A percentile compares a stretch with the other conserved stretches of the same genome.
These are phyloP conservation scores for Lamellibrachia luymesi DNA, from an alignment of 1,140 invertebrate genomes.

Conservation along the genomic window DNA sequence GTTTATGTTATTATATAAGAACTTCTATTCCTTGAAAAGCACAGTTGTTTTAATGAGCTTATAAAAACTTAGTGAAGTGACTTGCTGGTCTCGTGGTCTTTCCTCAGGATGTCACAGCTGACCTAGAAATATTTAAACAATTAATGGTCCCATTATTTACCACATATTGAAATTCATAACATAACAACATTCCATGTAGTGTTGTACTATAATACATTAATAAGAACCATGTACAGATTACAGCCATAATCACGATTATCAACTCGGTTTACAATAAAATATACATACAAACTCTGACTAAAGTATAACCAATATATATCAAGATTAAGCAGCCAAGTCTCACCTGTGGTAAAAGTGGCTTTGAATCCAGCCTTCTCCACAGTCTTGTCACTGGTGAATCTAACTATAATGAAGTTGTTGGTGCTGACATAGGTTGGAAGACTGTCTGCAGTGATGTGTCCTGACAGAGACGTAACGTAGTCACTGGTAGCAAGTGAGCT, in stretches of 20 bases:
- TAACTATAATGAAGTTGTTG: background rate
- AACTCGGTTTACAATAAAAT: background rate
- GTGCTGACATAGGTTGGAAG: background rate
- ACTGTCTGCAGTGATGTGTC: background rate
- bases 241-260: background rate
- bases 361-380: background rate
- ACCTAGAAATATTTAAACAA: no score
- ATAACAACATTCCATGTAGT: background rate
- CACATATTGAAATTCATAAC: no score
- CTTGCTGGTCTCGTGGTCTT: no score
- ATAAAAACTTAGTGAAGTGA: no score
- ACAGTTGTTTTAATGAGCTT: no score
- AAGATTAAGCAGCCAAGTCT: background rate
- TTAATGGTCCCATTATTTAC: no score
- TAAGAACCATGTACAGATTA: background rate
- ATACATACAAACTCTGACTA: background rate
- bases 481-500: background rate
- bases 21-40: no score
- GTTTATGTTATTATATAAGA: no score
- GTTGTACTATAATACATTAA: background rate
- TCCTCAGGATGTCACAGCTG: no score
- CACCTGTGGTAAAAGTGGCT: background rate
- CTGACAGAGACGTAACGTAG: background rate
- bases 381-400: background rate
- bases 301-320: background rate